These are phyloP conservation scores for Vicugna pacos DNA, from an alignment of 2,113 vertebrate genomes.

Conservation along the genomic window DNA sequence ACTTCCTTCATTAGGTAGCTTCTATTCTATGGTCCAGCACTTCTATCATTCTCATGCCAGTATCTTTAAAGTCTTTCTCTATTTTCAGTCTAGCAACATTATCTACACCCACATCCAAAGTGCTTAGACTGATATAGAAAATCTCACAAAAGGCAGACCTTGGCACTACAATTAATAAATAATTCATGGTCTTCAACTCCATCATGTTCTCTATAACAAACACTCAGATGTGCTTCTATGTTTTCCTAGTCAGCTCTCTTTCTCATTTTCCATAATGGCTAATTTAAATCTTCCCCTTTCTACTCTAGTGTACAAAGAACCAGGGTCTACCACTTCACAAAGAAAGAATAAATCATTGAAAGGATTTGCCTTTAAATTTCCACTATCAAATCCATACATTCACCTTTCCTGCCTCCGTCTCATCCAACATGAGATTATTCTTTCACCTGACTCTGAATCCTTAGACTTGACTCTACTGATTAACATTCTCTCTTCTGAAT, in stretches of 20 bases:
- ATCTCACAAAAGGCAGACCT: slow-evolving; percentile 14
- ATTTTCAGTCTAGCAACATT: background rate
- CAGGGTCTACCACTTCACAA: background rate
- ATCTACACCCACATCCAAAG: background rate
- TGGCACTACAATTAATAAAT: background rate
- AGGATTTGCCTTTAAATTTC: slow-evolving; percentile 21
- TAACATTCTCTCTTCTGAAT: slow-evolving; percentile 16
- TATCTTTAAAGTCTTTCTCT: background rate
- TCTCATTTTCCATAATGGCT: background rate
- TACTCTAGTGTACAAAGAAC: slow-evolving; percentile 37
- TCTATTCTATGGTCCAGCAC: background rate
- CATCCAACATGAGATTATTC: background rate
- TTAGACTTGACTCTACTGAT: background rate
- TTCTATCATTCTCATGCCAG: background rate
- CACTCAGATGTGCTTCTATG: background rate
- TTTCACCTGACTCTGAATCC: background rate
- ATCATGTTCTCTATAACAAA: background rate
- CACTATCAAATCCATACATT: background rate
- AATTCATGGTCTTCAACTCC: background rate
- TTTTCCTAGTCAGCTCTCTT: background rate
- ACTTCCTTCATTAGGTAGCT: background rate
- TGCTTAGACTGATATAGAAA: background rate
- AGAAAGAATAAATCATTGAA: background rate
- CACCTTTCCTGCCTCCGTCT: background rate
- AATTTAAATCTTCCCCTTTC: slow-evolving; percentile 36